Percentiles rank a stretch among this genome's conserved stretches.
These are phyloP conservation scores for Drosophila ambigua DNA, from an alignment of 1,140 invertebrate species.

Conservation along the genomic window DNA sequence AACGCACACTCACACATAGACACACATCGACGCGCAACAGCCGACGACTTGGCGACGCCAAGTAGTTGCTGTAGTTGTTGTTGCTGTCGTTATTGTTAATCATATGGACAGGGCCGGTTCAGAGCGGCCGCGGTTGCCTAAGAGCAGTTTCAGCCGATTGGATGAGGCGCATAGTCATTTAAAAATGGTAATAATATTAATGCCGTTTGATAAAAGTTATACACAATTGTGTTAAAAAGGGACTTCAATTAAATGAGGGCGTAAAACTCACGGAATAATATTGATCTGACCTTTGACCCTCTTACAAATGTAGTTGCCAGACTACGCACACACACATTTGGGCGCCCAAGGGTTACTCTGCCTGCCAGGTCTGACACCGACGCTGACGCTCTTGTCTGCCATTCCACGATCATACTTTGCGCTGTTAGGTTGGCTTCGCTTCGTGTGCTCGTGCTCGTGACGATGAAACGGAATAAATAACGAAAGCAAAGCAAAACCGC, in stretches of 20 bases:
- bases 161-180: slow-evolving; percentile 9
- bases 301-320: not conserved
- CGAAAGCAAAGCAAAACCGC: slow-evolving; percentile 34
- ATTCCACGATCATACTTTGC: slow-evolving; percentile 73
- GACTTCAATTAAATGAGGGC: too few species aligned
- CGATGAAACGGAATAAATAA: slow-evolving; percentile 59
- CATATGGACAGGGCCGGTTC: slow-evolving; percentile 43
- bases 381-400: slow-evolving; percentile 30
- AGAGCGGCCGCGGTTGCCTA: slow-evolving; percentile 16
- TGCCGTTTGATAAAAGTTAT: not conserved
- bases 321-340: not conserved
- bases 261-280: not conserved
- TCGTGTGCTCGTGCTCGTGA: slow-evolving; percentile 35
- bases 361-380: slow-evolving; percentile 23
- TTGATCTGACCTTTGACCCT: not conserved
- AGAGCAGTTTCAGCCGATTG: not conserved
- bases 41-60: slow-evolving; percentile 76
- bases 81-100: slow-evolving; percentile 50
- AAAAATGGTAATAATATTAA: slow-evolving; percentile 11
- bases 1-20: slow-evolving; percentile 23
- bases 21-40: slow-evolving; percentile 33
- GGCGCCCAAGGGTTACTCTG: slow-evolving; percentile 29
- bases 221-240: too few species aligned
- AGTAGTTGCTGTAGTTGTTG: slow-evolving; percentile 64
- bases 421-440: slow-evolving; percentile 63